Evolutionary conservation across 2,113 vertebrate genomes (phyloP), one percentile per base, ranked within the genome.

Genomic region (Rattus rattus): DNA sequence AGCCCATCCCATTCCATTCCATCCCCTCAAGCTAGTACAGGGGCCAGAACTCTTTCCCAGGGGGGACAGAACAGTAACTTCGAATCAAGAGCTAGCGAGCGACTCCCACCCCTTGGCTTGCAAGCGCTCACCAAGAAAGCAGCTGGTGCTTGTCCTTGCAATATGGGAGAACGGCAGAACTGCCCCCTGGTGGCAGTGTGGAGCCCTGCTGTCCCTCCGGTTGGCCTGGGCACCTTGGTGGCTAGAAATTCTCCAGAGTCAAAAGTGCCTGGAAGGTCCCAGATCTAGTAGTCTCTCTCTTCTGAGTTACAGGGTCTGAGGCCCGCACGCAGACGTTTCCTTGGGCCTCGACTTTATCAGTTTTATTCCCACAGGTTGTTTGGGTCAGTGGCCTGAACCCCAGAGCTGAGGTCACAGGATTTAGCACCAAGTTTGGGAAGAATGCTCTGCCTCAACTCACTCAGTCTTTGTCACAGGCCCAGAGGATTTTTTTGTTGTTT

Each of bases 171-270:
- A 10, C n/a, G 93, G 77, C 4, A 61, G 84, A 92, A 70, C 92
- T 83, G 97, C 96, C 97, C 96, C 92, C 97, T 98, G 96, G 96
- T 43, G 97, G 96, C 9, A 2, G 59, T 14, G 39, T 39, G 26
- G 30, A 12, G 59, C 33, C 7, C 16, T 22, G 91, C 54, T 4
- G 56, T 30, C 49, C 56, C 16, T 2, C 9, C 24, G 36, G 11
- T 39, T 36, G 17, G 85, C n/a, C 59, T 39, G 3, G 49, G n/a
- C 7, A 16, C 54, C 20, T 0, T 36, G 12, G 24, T 7, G 30
- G 28, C n/a, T 2, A 33, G n/a, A 52, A 54, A 80, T 3, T 9
- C 19, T 4, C 36, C 1, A 5, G 8, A 63, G 47, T 75, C 1
- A 28, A 30, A 0, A 17, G 6, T 2, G 9, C 39, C 13, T 24